Evolutionary conservation across 1,140 invertebrate genomes (phyloP), one percentile per base, ranked within the genome.

Genomic region (Mercenaria mercenaria): DNA sequence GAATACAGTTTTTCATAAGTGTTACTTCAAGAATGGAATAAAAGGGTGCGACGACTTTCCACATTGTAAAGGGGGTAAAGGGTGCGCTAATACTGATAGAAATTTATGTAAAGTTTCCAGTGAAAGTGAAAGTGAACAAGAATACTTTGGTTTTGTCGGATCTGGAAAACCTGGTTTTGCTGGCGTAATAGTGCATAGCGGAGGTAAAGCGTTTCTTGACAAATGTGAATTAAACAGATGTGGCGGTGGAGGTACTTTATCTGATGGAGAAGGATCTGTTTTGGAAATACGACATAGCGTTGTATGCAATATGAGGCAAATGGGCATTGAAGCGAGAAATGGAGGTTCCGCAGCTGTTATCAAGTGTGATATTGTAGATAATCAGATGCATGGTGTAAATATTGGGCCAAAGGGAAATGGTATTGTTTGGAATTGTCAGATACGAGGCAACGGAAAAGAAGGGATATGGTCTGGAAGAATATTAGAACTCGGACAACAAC

Each of bases 391-490:
- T 56, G 76, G 76, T 20, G 41, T 80, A 10, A 47, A n/a, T 20
- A 80, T 80, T n/a, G 76, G 76, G 11, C 76, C 76, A 1, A 50
- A 56, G 23, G 76, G 76, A 0, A 50, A 26, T 20, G 76, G 76
- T 34, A 43, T 23, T 2, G 76, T 80, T 8, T 32, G 13, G 10
- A 37, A 59, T 18, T 52, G 52, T 52, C 10, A n/a, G 3, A 80
- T 80, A 34, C 11, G 37, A 50, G 39, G 15, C 41, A 56, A 56
- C n/a, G n/a, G n/a, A 56, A 23, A 23, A 13, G 76, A 80, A 37
- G 76, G 76, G 3, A 80, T 80, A 2, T 80, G 76, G 76, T 50
- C n/a, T 29, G 76, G 76, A 34, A n/a, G n/a, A n/a, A n/a, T n/a
- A n/a, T n/a, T n/a, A n/a, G n/a, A n/a, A n/a, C n/a, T n/a, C n/a